These are phyloP conservation scores for Hormiphora californensis DNA, from an alignment of 37 sponge, comb jelly and placozoan genomes.

Conservation along the genomic window DNA sequence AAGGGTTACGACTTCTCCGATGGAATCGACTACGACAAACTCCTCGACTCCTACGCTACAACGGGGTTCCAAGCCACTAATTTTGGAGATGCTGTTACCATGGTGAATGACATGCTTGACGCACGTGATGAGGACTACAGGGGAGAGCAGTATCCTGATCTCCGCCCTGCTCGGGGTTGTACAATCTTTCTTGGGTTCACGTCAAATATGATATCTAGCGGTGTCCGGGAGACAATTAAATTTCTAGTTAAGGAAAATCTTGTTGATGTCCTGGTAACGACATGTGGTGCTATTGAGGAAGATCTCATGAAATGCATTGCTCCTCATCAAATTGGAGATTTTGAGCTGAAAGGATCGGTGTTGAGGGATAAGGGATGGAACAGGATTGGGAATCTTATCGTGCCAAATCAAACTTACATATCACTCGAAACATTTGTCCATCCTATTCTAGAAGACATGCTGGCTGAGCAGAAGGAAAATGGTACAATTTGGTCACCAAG, in stretches of 20 bases:
- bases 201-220: slow-evolving; percentile 88
- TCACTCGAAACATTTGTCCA: slow-evolving; percentile 93
- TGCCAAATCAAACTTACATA: slow-evolving; percentile 89
- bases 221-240: slow-evolving; percentile 74
- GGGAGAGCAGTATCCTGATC: slow-evolving; percentile 21
- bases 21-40: slow-evolving; percentile 71
- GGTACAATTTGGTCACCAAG: slow-evolving; percentile 81
- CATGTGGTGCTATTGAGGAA: slow-evolving; percentile 96
- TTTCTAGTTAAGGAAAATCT: slow-evolving; percentile 87
- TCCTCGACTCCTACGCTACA: slow-evolving; percentile 73
- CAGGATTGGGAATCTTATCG: slow-evolving; percentile 88
- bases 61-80: slow-evolving; percentile 97
- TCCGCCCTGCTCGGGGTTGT: slow-evolving; percentile 74
- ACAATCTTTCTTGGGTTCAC: slow-evolving; percentile 98
- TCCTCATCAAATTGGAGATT: slow-evolving; percentile 81
- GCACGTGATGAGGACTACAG: background rate
- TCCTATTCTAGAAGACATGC: slow-evolving; percentile 75
- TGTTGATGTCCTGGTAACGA: slow-evolving; percentile 91
- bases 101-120: slow-evolving; percentile 71
- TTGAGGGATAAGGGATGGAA: slow-evolving; percentile 81
- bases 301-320: slow-evolving; percentile 97
- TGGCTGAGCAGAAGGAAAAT: slow-evolving; percentile 75
- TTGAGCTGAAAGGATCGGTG: slow-evolving; percentile 68
- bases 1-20: slow-evolving; percentile 70
- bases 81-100: slow-evolving; percentile 82